These are phyloP conservation scores for Apteryx owenii DNA, from an alignment of 2,113 vertebrate genomes.

Conservation along the genomic window DNA sequence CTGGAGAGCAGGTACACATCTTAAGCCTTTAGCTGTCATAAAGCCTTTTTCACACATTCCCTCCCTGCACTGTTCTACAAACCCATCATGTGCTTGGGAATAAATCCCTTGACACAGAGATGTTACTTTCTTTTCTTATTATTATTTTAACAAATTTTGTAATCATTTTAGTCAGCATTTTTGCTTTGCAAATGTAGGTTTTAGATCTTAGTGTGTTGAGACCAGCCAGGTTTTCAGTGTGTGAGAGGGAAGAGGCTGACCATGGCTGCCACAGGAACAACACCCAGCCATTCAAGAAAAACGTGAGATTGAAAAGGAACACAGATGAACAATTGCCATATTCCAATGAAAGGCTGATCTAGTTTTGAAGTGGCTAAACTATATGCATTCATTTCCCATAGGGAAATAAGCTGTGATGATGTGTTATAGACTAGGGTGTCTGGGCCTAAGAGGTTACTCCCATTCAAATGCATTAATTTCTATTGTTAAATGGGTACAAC, in stretches of 20 bases:
- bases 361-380: not conserved
- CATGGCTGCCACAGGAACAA: not conserved
- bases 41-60: constrained; percentile 41
- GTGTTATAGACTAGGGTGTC: not conserved
- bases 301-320: not conserved
- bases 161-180: not conserved
- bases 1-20: constrained; percentile 20
- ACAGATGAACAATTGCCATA: not conserved
- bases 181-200: not conserved
- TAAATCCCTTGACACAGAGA: constrained; percentile 18
- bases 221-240: not conserved
- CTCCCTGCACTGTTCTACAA: constrained; percentile 1
- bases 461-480: not conserved
- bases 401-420: not conserved
- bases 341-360: not conserved
- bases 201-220: not conserved
- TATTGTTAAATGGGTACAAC: not conserved
- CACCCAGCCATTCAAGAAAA: not conserved
- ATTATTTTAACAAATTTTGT: not conserved
- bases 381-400: not conserved
- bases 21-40: constrained; percentile 25
- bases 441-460: not conserved
- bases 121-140: not conserved
- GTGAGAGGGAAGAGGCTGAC: not conserved
- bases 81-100: constrained; percentile 13